Base-by-base conservation (phyloP, 2,113 vertebrate genomes). In the Trichomycterus rosablanca region DNA sequence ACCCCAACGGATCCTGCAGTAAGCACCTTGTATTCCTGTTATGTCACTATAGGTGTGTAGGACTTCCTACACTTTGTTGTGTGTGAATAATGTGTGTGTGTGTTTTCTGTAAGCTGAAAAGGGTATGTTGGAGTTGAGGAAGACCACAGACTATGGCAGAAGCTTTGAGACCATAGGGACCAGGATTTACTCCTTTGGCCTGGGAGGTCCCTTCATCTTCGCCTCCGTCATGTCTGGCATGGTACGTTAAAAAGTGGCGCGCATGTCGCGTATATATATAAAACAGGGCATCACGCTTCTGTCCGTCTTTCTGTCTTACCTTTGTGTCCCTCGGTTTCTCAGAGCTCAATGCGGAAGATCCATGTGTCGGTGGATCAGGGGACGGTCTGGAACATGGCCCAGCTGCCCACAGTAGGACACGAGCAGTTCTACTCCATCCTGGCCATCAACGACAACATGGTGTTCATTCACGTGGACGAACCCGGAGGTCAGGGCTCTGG, bases 401-500 rank as follows among this genome's bases (percentile, higher is more conserved):
- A 97, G 80, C 89, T 97, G 11, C 94, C 94, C 1, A 82, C 88
- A 1, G 93, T 97, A 1, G 89, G 89, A 0, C 90, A 94, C 8
- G 91, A 95, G 40, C 94, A 97, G 53, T 97, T 97, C 63, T 97
- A 97, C 68, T 97, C 94, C 44, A 95, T 97, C 67, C 76, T 97
- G 75, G 88, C 91, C 1, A 89, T 92, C 0, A 92, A 89, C 3
- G 81, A 93, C 0, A 90, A 97, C 59, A 89, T 97, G 90, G 90
- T 97, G 2, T 95, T 97, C 81, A 95, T 97, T 89, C 94, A 96
- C 1, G 94, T 97, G 0, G 94, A 96, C 1, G 92, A 94, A n/a
- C 89, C 89, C 1, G 93, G 92, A 42, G 93, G 94, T 96, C 45
- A 78, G 89, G 11, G 12, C 14, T 40, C 4, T 11, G 14, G 14